These are phyloP conservation scores for Caranx melampygus DNA, from an alignment of 2,113 vertebrate genomes.

Conservation along the genomic window DNA sequence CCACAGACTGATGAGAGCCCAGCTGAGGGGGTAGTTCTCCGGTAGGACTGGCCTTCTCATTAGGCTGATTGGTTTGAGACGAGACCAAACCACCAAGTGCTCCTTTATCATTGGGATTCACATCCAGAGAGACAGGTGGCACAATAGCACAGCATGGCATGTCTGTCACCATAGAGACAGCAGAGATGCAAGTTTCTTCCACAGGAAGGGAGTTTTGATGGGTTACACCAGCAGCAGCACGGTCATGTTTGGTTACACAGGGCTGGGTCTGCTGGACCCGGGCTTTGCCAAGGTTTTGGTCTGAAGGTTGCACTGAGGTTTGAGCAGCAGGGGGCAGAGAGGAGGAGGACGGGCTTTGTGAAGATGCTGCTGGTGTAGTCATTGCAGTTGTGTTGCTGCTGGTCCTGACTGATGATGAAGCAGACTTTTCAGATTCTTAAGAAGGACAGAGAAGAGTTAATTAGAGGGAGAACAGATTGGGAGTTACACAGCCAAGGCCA, in stretches of 20 bases:
- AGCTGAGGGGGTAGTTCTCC: constrained; percentile 72
- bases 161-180: constrained; percentile 81
- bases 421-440: constrained; percentile 68
- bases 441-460: constrained; percentile 47
- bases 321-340: constrained; percentile 49
- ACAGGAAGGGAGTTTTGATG: constrained; percentile 44
- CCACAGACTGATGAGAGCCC: constrained; percentile 71
- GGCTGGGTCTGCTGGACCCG: constrained; percentile 71
- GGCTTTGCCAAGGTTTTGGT: constrained; percentile 31
- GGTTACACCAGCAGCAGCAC: background rate
- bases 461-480: constrained; percentile 29
- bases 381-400: constrained; percentile 69
- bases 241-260: constrained; percentile 24
- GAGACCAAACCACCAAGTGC: constrained; percentile 52
- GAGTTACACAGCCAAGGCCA: constrained; percentile 27
- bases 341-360: constrained; percentile 49
- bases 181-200: constrained; percentile 75
- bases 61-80: constrained; percentile 42
- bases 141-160: constrained; percentile 80
- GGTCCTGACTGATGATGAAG: constrained; percentile 41
- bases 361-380: constrained; percentile 73
- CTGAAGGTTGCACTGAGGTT: constrained; percentile 50
- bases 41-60: constrained; percentile 63
- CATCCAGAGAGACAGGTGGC: constrained; percentile 77
- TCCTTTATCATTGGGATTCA: constrained; percentile 47